Conservation (phyloP, 2,797 vertebrate genomes). For the Brachyalestes nurse region DNA sequence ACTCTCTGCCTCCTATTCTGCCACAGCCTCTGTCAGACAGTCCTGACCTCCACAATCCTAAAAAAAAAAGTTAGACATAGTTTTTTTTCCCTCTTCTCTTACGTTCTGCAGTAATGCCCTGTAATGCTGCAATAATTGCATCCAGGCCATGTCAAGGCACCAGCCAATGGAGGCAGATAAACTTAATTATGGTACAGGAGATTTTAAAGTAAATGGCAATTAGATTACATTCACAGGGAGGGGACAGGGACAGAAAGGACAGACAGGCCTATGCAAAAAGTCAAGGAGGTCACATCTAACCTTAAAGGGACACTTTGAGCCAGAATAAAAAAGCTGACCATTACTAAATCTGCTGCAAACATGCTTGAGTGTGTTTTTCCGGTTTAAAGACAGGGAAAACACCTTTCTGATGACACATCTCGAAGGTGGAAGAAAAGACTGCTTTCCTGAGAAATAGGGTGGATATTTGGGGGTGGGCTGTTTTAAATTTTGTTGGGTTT, state of each 20-base stretch:
- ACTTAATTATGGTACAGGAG: conserved; percentile 57
- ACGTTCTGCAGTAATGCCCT: conserved; percentile 48
- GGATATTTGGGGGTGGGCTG: too few relatives aligned
- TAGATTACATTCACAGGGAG: conserved; percentile 16
- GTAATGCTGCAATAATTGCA: background rate
- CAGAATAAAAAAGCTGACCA: too few relatives aligned
- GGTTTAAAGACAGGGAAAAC: too few relatives aligned
- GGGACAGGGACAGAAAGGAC: conserved; percentile 12
- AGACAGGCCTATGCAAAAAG: conserved; percentile 28
- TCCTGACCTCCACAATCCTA: conserved; percentile 60
- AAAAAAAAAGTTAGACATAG: conserved; percentile 54
- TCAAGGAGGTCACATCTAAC: background rate
- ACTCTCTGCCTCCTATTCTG: conserved; percentile 21
- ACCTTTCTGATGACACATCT: too few relatives aligned
- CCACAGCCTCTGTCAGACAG: conserved; percentile 22
- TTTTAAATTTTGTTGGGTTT: too few relatives aligned
- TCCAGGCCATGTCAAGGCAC: conserved; percentile 46
- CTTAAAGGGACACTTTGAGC: background rate
- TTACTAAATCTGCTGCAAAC: too few relatives aligned
- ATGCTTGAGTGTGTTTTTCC: too few relatives aligned
- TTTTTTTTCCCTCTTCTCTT: background rate
- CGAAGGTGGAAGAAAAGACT: too few relatives aligned
- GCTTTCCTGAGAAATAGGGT: too few relatives aligned
- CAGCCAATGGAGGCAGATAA: conserved; percentile 52
- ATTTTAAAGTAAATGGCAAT: conserved; percentile 17